phyloP scores from a whole-genome alignment of 2,113 vertebrate genomes.

The Eclectus roratus region DNA sequence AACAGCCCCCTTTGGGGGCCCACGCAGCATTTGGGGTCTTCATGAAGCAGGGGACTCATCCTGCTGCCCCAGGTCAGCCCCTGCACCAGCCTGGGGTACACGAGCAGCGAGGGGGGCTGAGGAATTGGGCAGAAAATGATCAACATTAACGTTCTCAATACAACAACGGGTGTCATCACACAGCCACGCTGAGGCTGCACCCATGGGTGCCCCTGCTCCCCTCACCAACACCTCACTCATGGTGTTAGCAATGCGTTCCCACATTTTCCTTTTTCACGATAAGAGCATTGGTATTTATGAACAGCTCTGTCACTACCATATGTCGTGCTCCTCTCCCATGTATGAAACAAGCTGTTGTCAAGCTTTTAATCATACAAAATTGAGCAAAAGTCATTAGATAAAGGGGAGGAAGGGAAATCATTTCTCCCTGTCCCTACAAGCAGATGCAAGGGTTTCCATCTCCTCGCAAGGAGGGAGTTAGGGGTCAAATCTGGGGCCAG shows the following conservation, averaged over 20 bases:
- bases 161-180: background rate
- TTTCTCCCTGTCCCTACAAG: background rate
- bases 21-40: fast-evolving
- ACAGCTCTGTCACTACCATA: background rate
- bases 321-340: background rate
- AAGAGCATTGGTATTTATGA: background rate
- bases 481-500: background rate
- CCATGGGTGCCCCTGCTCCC: background rate
- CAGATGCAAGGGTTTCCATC: background rate
- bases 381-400: background rate
- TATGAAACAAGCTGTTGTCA: background rate
- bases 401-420: background rate
- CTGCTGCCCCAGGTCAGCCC: background rate
- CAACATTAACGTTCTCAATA: background rate
- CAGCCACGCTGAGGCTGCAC: background rate
- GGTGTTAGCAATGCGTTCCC: background rate
- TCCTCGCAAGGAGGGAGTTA: background rate
- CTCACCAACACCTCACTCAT: background rate
- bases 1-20: background rate
- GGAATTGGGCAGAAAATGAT: background rate
- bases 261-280: background rate
- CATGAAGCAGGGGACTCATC: background rate
- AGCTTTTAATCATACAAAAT: conserved; percentile 3
- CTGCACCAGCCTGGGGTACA: background rate
- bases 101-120: background rate